phyloP scores from a whole-genome alignment of 2,113 vertebrate species.

The Sigmodon hispidus region DNA sequence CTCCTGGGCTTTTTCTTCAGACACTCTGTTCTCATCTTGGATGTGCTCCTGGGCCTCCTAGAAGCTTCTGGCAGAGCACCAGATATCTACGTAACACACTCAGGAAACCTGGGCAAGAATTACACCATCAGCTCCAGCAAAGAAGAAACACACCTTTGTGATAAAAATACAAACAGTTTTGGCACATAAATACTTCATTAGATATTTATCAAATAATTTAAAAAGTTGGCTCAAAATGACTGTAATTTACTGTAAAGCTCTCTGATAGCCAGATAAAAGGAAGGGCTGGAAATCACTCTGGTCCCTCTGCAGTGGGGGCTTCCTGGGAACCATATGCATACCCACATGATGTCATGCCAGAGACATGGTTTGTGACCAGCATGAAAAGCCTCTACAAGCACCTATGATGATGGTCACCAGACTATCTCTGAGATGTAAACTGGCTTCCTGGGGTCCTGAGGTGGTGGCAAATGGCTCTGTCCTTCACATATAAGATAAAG shows the following conservation, averaged over 20 bases:
- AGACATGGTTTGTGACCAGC: not conserved
- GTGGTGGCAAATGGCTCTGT: accelerated
- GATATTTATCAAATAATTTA: conserved; percentile 26
- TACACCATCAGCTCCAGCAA: not conserved
- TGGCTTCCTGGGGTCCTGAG: not conserved
- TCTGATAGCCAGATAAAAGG: not conserved
- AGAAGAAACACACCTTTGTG: not conserved
- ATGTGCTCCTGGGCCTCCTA: not conserved
- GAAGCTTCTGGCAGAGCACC: not conserved
- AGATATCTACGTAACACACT: not conserved
- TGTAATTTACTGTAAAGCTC: not conserved
- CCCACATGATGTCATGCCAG: accelerated
- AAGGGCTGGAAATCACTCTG: accelerated
- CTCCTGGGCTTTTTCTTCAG: not conserved
- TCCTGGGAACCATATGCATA: accelerated
- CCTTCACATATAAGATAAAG: accelerated
- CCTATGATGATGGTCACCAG: not conserved
- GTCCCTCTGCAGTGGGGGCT: accelerated
- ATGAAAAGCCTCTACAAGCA: not conserved
- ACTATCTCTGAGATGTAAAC: accelerated
- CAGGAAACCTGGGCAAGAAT: not conserved
- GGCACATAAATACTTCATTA: not conserved
- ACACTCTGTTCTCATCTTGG: not conserved
- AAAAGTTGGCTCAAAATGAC: not conserved
- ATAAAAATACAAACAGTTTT: not conserved